Percentiles rank a stretch among this genome's conserved stretches.
Evolutionary conservation across 2,888 invertebrate species (phyloP).

Genomic region (Acrocyrtus sp.): DNA sequence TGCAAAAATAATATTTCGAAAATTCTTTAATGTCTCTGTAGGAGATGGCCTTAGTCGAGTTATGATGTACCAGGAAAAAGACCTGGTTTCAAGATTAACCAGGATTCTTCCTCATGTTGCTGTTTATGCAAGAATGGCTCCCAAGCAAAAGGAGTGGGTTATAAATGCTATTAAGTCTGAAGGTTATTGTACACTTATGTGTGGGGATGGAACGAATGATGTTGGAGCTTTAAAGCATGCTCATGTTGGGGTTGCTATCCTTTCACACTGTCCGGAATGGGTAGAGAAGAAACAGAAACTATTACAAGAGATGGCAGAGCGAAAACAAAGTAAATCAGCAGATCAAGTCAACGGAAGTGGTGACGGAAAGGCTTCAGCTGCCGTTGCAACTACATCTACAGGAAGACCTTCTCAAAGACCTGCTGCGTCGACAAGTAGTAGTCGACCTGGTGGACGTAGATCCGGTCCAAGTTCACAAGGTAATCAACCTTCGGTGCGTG

Average conservation of each 20-base stretch:
- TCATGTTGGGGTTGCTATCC: conserved; percentile 75
- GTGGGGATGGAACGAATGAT: conserved; percentile 99
- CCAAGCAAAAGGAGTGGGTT: conserved; percentile 98
- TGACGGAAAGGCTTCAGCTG: conserved; percentile 14
- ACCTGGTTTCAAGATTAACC: conserved; percentile 53
- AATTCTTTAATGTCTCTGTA: conserved; percentile 1
- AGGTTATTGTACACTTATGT: conserved; percentile 95
- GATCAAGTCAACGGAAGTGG: conserved; percentile 37
- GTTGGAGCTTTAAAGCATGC: conserved; percentile 99
- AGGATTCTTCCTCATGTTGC: conserved; percentile 83
- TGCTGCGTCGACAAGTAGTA: conserved; percentile 1
- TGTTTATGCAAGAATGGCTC: conserved; percentile 96
- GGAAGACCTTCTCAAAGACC: conserved; percentile 11
- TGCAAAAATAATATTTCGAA: conserved; percentile 16
- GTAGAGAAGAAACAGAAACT: conserved; percentile 61
- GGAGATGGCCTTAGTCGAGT: conserved; percentile 54
- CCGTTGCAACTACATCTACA: too few relatives aligned
- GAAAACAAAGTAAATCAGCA: conserved; percentile 16
- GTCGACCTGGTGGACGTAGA: conserved; percentile 20
- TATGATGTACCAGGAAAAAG: conserved; percentile 68
- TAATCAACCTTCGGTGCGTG: conserved; percentile 1
- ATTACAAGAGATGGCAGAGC: conserved; percentile 54
- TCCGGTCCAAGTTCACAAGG: conserved; percentile 13
- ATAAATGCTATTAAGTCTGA: conserved; percentile 87
- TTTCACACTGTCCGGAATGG: conserved; percentile 63